Evolutionary conservation across 2,113 vertebrate species (phyloP), one percentile per base, ranked within the genome.

Genomic region (Anhinga rufa): DNA sequence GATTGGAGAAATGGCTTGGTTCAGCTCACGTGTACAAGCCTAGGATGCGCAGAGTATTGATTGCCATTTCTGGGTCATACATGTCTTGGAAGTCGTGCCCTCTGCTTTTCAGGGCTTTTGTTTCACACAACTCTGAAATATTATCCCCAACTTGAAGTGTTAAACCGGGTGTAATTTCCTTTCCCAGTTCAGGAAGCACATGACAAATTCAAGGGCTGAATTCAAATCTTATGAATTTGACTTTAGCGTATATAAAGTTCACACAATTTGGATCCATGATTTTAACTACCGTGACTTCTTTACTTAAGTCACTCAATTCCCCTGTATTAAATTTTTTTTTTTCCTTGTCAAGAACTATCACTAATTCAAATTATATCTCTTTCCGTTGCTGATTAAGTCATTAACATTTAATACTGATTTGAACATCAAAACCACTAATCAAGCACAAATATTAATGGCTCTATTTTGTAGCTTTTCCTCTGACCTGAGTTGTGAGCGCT

Each of bases 321-420:
- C 51, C 54, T 31, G 17, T 48, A 38, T 69, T 80, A 88, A 52
- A 12, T 82, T 54, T 79, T 58, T 54, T 79, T 58, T 58, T 80
- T 86, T 52, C 81, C 95, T 84, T 87, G 77, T 90, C 79, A 90
- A 95, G 88, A 78, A 75, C 64, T 68, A 92, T 48, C 90, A 65
- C 58, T 95, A 86, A 95, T 95, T 96, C 92, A 90, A 96, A 96
- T 96, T 78, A 90, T 81, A 58, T 93, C 85, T 81, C 90, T 92
- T 97, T 90, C 95, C 90, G 85, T 76, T 94, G 95, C 95, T 95
- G 92, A 96, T 96, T 97, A 93, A 90, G 72, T 95, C 62, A 90
- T 96, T 97, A 96, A 94, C 96, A 96, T 97, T 96, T 96, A 93
- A 71, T 93, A 44, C 68, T 93, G 95, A 96, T 96, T 92, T 93